Conservation (phyloP, 2,888 invertebrate species). For the Cerastis rubricosa region DNA sequence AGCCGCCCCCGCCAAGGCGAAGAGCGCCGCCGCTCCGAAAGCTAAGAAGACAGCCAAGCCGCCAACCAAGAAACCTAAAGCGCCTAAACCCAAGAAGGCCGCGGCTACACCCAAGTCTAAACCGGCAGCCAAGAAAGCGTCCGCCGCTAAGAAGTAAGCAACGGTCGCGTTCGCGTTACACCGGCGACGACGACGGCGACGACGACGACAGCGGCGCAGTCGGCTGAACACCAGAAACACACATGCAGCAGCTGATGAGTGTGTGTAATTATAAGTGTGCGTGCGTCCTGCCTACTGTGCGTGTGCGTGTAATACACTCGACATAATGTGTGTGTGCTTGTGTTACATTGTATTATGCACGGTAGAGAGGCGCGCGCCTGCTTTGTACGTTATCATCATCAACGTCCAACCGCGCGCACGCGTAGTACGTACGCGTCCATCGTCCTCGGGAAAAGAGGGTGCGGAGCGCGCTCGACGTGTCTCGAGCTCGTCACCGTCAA, state of each 20-base stretch:
- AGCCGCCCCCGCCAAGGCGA: slow-evolving; percentile 63
- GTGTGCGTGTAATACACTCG: neutral
- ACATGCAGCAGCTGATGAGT: no score
- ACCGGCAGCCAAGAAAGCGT: slow-evolving; percentile 64
- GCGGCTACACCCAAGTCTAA: slow-evolving; percentile 65
- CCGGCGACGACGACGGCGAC: slow-evolving; percentile 12
- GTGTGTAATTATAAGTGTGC: slow-evolving; percentile 2
- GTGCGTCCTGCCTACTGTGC: neutral
- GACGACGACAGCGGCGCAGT: slow-evolving; percentile 1
- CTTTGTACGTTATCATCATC: neutral
- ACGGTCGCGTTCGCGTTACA: slow-evolving; percentile 19
- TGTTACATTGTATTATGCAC: neutral
- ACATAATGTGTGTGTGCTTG: no score
- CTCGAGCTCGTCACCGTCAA: neutral
- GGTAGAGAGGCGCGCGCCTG: neutral
- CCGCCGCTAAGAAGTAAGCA: slow-evolving; percentile 62
- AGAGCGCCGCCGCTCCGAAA: slow-evolving; percentile 71
- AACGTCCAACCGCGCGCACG: neutral
- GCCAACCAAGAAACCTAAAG: slow-evolving; percentile 79
- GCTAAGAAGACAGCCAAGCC: slow-evolving; percentile 73
- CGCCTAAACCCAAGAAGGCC: slow-evolving; percentile 80
- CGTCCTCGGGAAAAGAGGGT: slow-evolving; percentile 1
- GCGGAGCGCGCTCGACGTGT: neutral
- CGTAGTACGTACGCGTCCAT: slow-evolving; percentile 6
- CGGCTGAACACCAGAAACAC: slow-evolving; percentile 78